Evolutionary conservation across 2,113 vertebrate species (phyloP).

Genomic region (Nerophis ophidion): DNA sequence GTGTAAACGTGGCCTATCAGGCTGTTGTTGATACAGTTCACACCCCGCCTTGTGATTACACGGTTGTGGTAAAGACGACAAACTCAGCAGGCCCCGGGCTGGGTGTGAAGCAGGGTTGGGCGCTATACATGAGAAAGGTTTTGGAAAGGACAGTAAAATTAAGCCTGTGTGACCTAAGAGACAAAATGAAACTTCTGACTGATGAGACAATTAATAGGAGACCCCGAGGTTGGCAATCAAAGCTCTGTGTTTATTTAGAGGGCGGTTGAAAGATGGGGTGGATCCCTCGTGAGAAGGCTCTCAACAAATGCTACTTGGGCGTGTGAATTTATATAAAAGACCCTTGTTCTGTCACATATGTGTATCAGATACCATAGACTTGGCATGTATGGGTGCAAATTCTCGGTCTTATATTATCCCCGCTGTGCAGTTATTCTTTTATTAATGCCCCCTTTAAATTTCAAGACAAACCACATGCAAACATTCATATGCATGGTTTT

Average conservation of each 20-base stretch:
- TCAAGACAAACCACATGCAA: not conserved
- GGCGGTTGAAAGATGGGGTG: slow-evolving; percentile 2
- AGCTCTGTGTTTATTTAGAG: slow-evolving; percentile 22
- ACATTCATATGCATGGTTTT: not conserved
- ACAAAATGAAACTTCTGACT: slow-evolving; percentile 16
- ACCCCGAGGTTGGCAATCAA: slow-evolving; percentile 18
- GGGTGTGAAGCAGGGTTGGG: slow-evolving; percentile 41
- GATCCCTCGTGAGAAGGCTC: not conserved
- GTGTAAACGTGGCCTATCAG: slow-evolving; percentile 25
- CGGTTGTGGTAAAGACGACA: slow-evolving; percentile 36
- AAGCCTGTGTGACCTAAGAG: slow-evolving; percentile 48
- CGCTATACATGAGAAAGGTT: slow-evolving; percentile 21
- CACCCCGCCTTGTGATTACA: slow-evolving; percentile 36
- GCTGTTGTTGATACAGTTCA: slow-evolving; percentile 43
- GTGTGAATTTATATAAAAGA: not conserved
- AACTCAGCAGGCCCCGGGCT: slow-evolving; percentile 29
- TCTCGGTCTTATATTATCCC: not conserved
- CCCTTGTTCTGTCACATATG: not conserved
- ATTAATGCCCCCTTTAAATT: not conserved
- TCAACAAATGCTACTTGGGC: slow-evolving; percentile 10
- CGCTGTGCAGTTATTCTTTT: not conserved
- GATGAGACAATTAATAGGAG: slow-evolving; percentile 30
- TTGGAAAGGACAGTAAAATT: slow-evolving; percentile 36
- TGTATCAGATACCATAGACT: not conserved
- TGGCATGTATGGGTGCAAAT: too few relatives aligned